Evolutionary conservation across 2,888 invertebrate species (phyloP).

Genomic region (Philonicus albiceps): DNA sequence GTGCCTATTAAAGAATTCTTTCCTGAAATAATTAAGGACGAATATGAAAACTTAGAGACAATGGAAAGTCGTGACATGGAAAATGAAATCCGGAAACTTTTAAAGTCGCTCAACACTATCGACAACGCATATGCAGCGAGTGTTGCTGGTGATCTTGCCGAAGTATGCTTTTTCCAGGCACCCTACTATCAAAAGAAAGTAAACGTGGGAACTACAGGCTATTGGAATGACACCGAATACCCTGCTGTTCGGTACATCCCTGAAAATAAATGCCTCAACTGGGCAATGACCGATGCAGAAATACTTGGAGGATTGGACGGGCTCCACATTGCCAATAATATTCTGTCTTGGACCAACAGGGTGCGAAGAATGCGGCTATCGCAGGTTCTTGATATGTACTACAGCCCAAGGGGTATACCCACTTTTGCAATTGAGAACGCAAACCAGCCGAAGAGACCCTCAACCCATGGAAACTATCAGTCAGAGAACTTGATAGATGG

Average conservation of each 20-base stretch:
- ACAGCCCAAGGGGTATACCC: slow-evolving; percentile 69
- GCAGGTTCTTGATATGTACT: slow-evolving; percentile 74
- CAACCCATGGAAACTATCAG: slow-evolving; percentile 15
- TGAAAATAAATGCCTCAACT: slow-evolving; percentile 62
- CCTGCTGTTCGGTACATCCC: slow-evolving; percentile 68
- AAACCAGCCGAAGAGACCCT: slow-evolving; percentile 63
- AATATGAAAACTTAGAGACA: slow-evolving; percentile 53
- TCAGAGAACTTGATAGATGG: slow-evolving; percentile 48
- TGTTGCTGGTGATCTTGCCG: slow-evolving; percentile 72
- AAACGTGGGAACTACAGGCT: slow-evolving; percentile 67
- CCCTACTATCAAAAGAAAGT: slow-evolving; percentile 65
- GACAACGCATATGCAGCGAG: slow-evolving; percentile 72
- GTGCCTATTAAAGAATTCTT: slow-evolving; percentile 65
- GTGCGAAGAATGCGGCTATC: slow-evolving; percentile 67
- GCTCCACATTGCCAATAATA: slow-evolving; percentile 64
- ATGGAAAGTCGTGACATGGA: slow-evolving; percentile 54
- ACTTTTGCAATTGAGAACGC: slow-evolving; percentile 66
- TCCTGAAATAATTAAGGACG: background rate
- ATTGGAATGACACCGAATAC: slow-evolving; percentile 72
- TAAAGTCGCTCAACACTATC: slow-evolving; percentile 53
- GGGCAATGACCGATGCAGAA: slow-evolving; percentile 75
- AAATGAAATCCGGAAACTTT: slow-evolving; percentile 44
- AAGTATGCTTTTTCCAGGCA: slow-evolving; percentile 72
- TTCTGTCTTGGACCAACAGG: slow-evolving; percentile 66
- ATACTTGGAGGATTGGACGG: slow-evolving; percentile 75